phyloP scores from a whole-genome alignment of 2,888 invertebrate species.

The Drosophila limbata region DNA sequence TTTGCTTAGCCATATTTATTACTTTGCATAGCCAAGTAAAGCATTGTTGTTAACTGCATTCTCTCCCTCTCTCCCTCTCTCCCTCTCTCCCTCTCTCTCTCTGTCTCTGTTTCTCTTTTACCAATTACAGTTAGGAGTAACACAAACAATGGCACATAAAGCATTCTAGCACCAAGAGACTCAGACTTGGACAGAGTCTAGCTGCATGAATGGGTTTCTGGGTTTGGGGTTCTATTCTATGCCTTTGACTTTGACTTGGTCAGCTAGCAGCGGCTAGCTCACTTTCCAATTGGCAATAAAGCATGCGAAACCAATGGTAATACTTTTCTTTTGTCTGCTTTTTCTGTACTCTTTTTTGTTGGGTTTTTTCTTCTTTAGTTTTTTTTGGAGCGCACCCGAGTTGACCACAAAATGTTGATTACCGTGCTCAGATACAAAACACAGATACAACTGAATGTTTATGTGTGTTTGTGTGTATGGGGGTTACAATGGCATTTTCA shows the following conservation, averaged over 20 bases:
- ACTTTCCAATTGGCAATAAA: constrained; percentile 82
- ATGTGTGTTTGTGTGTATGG: constrained; percentile 14
- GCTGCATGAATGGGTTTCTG: constrained; percentile 59
- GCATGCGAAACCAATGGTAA: constrained; percentile 74
- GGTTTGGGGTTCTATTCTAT: constrained; percentile 31
- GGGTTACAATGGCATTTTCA: constrained; percentile 73
- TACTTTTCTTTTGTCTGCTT: constrained; percentile 47
- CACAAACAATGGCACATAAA: constrained; percentile 75
- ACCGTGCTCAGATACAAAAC: constrained; percentile 63
- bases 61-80: neutral
- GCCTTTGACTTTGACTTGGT: constrained; percentile 28
- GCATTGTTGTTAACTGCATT: constrained; percentile 16
- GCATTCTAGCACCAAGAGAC: constrained; percentile 71
- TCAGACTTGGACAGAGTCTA: constrained; percentile 8
- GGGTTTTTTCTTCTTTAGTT: constrained; percentile 30
- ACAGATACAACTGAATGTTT: constrained; percentile 34
- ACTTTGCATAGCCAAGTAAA: constrained; percentile 55
- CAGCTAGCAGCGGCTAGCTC: constrained; percentile 48
- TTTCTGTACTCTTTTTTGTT: constrained; percentile 19
- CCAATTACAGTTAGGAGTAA: constrained; percentile 69
- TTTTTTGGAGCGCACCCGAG: constrained; percentile 46
- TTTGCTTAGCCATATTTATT: constrained; percentile 65
- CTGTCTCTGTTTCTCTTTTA: constrained; percentile 20
- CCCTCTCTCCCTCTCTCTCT: neutral
- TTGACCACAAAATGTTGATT: constrained; percentile 81